Evolutionary conservation across 2,113 vertebrate genomes (phyloP).

Genomic region (Myodes glareolus): DNA sequence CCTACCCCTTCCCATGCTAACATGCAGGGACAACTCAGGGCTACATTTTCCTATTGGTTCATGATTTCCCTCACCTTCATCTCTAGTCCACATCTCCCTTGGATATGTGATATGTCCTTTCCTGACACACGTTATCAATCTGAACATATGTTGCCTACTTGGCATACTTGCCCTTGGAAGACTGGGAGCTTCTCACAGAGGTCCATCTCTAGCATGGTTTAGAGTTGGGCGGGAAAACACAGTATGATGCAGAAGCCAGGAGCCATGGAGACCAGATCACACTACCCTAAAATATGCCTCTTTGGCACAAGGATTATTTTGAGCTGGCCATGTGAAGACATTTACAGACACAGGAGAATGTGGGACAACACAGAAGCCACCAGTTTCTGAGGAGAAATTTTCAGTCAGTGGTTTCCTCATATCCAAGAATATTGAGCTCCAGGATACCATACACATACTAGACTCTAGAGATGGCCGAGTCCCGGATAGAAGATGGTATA

Average conservation of each 20-base stretch:
- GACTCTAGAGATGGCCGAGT: not conserved
- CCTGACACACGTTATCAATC: not conserved
- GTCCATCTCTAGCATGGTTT: not conserved
- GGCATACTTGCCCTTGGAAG: accelerated
- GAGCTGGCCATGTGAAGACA: not conserved
- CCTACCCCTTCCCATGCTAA: not conserved
- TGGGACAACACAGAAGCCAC: not conserved
- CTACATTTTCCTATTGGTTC: not conserved
- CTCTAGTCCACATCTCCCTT: not conserved
- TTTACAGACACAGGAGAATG: not conserved
- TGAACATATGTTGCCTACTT: not conserved
- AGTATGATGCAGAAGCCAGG: not conserved
- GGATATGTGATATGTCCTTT: not conserved
- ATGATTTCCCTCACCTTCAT: not conserved
- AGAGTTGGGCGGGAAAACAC: not conserved
- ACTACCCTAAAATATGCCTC: not conserved
- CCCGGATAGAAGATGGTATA: not conserved
- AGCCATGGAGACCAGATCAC: not conserved
- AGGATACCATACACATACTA: not conserved
- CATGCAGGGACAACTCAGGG: not conserved
- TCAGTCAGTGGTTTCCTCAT: not conserved
- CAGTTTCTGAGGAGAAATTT: not conserved
- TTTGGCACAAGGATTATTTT: not conserved
- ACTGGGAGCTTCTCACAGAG: not conserved
- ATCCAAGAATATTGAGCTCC: not conserved